Conservation (phyloP, 2,888 invertebrate genomes). For the Resseliella maxima region DNA sequence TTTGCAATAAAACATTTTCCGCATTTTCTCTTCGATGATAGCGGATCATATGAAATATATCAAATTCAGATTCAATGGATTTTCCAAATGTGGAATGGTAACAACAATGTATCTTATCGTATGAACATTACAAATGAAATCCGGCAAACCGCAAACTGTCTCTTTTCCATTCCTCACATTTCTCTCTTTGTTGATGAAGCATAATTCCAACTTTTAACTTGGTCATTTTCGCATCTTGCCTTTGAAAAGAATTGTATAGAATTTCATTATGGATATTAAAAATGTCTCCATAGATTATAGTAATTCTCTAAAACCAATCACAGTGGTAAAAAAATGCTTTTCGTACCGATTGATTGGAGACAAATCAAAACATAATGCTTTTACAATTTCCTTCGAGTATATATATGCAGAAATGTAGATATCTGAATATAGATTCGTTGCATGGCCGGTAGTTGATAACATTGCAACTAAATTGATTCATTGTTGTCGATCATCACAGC, state of each 20-base stretch:
- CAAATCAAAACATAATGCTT: too few relatives aligned
- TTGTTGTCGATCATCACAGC: too few relatives aligned
- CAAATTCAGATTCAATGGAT: not conserved
- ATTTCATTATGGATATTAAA: conserved; percentile 10
- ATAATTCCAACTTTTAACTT: too few relatives aligned
- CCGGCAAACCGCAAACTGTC: not conserved
- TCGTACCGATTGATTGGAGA: not conserved
- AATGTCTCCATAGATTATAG: not conserved
- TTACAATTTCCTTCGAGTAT: too few relatives aligned
- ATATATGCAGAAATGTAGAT: too few relatives aligned
- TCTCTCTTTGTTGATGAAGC: too few relatives aligned
- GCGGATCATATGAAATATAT: too few relatives aligned
- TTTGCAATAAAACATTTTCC: too few relatives aligned
- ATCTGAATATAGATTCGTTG: too few relatives aligned
- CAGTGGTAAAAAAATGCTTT: not conserved
- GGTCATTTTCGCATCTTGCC: not conserved
- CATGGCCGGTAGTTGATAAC: too few relatives aligned
- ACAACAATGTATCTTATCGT: not conserved
- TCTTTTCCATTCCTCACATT: not conserved
- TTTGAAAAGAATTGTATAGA: not conserved
- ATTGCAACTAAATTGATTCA: too few relatives aligned
- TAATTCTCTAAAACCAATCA: conserved; percentile 17
- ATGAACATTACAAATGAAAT: not conserved
- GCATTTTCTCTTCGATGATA: too few relatives aligned
- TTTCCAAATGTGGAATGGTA: not conserved